phyloP scores from a whole-genome alignment of 2,113 vertebrate species.

The Loxodonta africana region DNA sequence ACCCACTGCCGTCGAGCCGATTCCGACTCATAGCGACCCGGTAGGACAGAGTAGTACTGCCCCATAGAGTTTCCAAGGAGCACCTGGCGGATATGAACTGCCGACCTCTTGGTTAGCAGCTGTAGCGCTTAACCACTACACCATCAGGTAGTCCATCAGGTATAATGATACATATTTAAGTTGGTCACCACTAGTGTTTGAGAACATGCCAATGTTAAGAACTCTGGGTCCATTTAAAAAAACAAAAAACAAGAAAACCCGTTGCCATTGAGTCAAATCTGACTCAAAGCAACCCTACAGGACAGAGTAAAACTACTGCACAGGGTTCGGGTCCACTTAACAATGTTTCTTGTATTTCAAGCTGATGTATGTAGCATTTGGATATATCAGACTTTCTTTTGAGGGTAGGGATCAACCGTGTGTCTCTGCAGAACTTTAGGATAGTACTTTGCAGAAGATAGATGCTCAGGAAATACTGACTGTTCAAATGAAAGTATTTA shows the following conservation, averaged over 20 bases:
- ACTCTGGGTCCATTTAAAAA: not conserved
- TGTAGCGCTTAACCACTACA: too few relatives aligned
- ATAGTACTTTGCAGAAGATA: not conserved
- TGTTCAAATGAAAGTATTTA: not conserved
- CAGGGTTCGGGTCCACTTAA: not conserved
- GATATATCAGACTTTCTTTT: not conserved
- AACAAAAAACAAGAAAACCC: too few relatives aligned
- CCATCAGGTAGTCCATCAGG: too few relatives aligned
- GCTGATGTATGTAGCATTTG: not conserved
- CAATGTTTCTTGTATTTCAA: slow-evolving; percentile 34
- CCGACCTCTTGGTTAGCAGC: too few relatives aligned
- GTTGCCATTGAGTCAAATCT: too few relatives aligned
- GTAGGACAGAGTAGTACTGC: too few relatives aligned
- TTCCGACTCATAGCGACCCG: too few relatives aligned
- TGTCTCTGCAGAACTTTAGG: not conserved
- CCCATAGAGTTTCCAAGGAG: too few relatives aligned
- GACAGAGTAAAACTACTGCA: too few relatives aligned
- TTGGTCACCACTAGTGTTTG: not conserved
- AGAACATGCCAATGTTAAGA: not conserved
- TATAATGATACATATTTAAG: not conserved
- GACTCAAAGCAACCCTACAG: too few relatives aligned
- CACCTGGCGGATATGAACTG: too few relatives aligned
- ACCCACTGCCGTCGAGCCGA: too few relatives aligned
- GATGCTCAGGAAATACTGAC: not conserved
- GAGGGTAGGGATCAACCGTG: not conserved